Conservation (phyloP, 2,113 vertebrate species). For the Apistogramma diplotaenia region DNA sequence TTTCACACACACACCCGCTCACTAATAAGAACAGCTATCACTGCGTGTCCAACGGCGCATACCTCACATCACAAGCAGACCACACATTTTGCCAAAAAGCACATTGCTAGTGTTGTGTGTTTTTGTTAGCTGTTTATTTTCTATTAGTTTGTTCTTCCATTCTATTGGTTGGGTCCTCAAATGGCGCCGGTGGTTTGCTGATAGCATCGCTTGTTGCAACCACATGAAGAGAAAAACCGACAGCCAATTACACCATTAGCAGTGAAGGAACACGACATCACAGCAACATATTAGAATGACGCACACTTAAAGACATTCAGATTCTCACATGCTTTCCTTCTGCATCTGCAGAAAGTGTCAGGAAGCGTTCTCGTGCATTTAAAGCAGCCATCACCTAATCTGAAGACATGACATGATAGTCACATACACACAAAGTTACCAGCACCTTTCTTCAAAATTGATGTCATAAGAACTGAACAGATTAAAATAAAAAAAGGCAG, state of each 20-base stretch:
- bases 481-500: too few species aligned
- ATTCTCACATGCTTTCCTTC: background rate
- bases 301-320: background rate
- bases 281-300: slow-evolving; percentile 18
- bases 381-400: background rate
- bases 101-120: slow-evolving; percentile 18
- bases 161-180: slow-evolving; percentile 38
- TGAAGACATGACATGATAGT: background rate
- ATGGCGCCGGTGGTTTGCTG: slow-evolving; percentile 67
- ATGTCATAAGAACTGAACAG: too few species aligned
- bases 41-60: background rate
- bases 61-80: slow-evolving; percentile 57
- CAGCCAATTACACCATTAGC: slow-evolving; percentile 73
- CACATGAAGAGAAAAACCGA: slow-evolving; percentile 74
- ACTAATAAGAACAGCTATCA: background rate
- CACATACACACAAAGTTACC: background rate
- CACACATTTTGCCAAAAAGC: slow-evolving; percentile 61
- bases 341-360: background rate
- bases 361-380: background rate
- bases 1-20: slow-evolving; percentile 14
- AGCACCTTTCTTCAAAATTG: background rate
- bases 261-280: slow-evolving; percentile 12
- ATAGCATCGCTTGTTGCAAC: slow-evolving; percentile 66
- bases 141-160: slow-evolving; percentile 14
- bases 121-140: slow-evolving; percentile 4